phyloP scores from a whole-genome alignment of 2,113 vertebrate species.

The Aphelocoma coerulescens region DNA sequence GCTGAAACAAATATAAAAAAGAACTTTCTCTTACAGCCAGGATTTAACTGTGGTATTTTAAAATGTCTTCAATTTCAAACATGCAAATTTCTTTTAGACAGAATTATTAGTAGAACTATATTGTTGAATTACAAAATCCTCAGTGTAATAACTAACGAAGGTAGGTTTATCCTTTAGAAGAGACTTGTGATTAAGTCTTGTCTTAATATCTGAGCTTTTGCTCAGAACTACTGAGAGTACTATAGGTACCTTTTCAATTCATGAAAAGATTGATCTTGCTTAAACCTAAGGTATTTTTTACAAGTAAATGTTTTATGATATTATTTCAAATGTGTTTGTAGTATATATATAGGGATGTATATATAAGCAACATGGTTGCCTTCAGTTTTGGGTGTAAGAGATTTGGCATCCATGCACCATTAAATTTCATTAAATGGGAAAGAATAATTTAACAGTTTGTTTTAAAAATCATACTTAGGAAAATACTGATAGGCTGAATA shows the following conservation, averaged over 20 bases:
- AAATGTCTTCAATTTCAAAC: slow-evolving; percentile 65
- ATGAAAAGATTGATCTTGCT: not conserved
- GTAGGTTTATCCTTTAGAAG: slow-evolving; percentile 48
- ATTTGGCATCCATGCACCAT: not conserved
- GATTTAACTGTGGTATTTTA: slow-evolving; percentile 62
- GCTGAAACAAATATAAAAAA: slow-evolving; percentile 67
- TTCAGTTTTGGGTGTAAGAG: not conserved
- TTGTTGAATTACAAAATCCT: slow-evolving; percentile 61
- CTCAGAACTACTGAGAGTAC: not conserved
- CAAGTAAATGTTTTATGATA: not conserved
- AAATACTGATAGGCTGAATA: not conserved
- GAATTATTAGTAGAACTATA: slow-evolving; percentile 62
- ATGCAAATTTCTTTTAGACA: slow-evolving; percentile 68
- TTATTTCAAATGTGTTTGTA: not conserved
- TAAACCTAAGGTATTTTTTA: not conserved
- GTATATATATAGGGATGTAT: not conserved
- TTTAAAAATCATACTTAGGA: not conserved
- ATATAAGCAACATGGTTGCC: not conserved
- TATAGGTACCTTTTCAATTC: not conserved
- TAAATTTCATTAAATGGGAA: not conserved
- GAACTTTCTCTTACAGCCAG: slow-evolving; percentile 58
- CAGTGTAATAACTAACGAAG: slow-evolving; percentile 62
- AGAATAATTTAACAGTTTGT: not conserved
- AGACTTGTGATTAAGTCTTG: slow-evolving; percentile 38
- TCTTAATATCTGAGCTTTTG: not conserved